A percentile compares a stretch with the other conserved stretches of the same genome.
Evolutionary conservation across 1,140 invertebrate species (phyloP).

Genomic region (Bathynomus jamesi): DNA sequence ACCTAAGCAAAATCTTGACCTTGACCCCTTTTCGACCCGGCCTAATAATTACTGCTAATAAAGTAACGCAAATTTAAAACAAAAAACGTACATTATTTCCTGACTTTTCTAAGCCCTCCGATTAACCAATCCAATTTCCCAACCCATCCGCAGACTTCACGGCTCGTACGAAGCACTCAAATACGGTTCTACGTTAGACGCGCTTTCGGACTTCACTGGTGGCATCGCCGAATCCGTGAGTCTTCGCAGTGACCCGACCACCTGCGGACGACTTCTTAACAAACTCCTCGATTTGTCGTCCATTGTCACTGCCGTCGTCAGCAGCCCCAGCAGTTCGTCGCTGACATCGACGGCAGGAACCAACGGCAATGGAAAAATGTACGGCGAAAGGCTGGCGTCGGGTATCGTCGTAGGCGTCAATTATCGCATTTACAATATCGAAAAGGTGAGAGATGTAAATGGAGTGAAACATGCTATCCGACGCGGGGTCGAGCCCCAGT

Average conservation of each 20-base stretch:
- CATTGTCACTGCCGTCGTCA: conserved; percentile 68
- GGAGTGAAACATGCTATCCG: background rate
- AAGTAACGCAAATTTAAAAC: no score
- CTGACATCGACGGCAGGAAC: conserved; percentile 5
- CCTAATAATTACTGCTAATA: no score
- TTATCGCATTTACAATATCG: conserved; percentile 69
- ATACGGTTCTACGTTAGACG: conserved; percentile 77
- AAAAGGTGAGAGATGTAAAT: conserved; percentile 61
- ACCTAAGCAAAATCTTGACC: no score
- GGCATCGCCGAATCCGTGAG: conserved; percentile 69
- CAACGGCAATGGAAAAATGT: conserved; percentile 1
- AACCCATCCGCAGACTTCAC: conserved; percentile 76
- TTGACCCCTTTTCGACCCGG: no score
- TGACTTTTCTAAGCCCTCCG: no score
- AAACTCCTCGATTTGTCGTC: conserved; percentile 75
- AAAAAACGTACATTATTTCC: no score
- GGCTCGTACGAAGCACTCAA: conserved; percentile 96
- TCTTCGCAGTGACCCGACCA: conserved; percentile 58
- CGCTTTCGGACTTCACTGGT: conserved; percentile 77
- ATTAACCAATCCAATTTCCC: no score
- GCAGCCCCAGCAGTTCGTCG: background rate
- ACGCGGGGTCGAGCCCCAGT: background rate
- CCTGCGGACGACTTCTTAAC: conserved; percentile 56
- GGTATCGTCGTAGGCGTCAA: conserved; percentile 70
- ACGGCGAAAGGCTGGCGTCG: conserved; percentile 60